A percentile compares a stretch with the other conserved stretches of the same genome.
Evolutionary conservation across 2,888 invertebrate species (phyloP).

Genomic region (Rugalucina vietnamica): DNA sequence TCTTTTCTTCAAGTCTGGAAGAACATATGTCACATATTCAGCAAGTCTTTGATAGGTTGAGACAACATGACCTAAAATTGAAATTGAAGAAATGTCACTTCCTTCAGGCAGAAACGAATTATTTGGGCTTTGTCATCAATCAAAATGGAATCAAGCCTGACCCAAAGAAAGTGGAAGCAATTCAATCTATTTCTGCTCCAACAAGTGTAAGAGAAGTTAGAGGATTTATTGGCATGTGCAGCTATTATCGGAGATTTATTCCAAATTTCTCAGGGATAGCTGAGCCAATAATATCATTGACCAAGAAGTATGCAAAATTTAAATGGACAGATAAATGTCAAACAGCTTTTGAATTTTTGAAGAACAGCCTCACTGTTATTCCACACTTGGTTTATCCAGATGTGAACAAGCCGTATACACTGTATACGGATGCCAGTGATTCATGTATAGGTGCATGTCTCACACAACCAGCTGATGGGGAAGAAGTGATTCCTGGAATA

Average conservation of each 20-base stretch:
- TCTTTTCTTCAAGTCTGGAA: not conserved
- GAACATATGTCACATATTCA: no score
- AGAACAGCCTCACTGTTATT: conserved; percentile 1
- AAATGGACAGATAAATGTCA: conserved; percentile 34
- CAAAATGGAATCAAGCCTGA: conserved; percentile 43
- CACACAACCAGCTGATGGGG: no score
- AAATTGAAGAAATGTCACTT: conserved; percentile 47
- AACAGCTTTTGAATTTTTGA: conserved; percentile 18
- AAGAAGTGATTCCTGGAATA: no score
- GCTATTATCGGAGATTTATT: conserved; percentile 43
- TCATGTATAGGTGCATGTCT: conserved; percentile 22
- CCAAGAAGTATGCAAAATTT: conserved; percentile 40
- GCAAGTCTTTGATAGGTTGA: no score
- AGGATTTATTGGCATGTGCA: conserved; percentile 43
- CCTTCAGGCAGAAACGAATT: not conserved
- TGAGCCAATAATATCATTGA: conserved; percentile 36
- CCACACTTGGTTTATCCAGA: conserved; percentile 14
- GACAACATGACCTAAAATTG: no score
- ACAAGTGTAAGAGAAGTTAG: conserved; percentile 33
- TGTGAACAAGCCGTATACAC: not conserved
- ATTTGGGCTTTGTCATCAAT: not conserved
- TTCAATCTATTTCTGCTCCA: conserved; percentile 18
- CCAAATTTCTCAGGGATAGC: conserved; percentile 45
- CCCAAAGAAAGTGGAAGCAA: conserved; percentile 37
- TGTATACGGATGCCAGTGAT: conserved; percentile 30